Conservation (phyloP, 2,797 vertebrate species). For the Danio tinwini region DNA sequence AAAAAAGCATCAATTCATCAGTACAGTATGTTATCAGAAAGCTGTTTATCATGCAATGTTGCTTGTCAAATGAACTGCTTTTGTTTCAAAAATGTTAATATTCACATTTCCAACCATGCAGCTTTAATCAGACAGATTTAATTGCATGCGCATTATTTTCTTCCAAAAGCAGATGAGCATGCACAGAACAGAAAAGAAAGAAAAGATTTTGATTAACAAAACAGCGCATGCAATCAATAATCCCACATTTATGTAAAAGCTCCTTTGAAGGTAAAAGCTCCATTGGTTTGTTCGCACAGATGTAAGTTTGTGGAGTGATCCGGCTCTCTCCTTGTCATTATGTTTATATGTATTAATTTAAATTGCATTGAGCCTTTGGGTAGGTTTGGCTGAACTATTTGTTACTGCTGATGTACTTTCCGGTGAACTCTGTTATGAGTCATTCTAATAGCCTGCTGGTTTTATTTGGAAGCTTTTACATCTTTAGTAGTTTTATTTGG, state of each 20-base stretch:
- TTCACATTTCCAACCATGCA: not conserved
- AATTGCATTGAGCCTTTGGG: constrained; percentile 37
- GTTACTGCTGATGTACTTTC: constrained; percentile 50
- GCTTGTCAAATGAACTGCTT: not conserved
- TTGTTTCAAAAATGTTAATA: not conserved
- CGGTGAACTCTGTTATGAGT: constrained; percentile 48
- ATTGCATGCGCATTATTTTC: not conserved
- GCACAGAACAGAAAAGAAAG: constrained; percentile 1
- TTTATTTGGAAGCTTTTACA: constrained; percentile 56
- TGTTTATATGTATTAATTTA: constrained; percentile 53
- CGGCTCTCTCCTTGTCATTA: constrained; percentile 9
- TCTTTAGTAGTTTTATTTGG: constrained; percentile 51
- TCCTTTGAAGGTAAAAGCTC: constrained; percentile 23
- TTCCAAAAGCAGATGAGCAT: not conserved
- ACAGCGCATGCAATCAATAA: constrained; percentile 22
- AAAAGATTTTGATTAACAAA: constrained; percentile 23
- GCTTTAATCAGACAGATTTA: constrained; percentile 2
- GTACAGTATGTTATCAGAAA: not conserved
- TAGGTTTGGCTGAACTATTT: constrained; percentile 34
- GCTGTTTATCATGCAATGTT: not conserved
- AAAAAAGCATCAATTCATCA: not conserved
- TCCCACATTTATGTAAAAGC: constrained; percentile 15
- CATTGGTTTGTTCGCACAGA: constrained; percentile 13
- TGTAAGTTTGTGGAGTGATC: constrained; percentile 14
- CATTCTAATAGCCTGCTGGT: constrained; percentile 53